Evolutionary conservation across 2,113 vertebrate species (phyloP).

Genomic region (Elephas maximus): DNA sequence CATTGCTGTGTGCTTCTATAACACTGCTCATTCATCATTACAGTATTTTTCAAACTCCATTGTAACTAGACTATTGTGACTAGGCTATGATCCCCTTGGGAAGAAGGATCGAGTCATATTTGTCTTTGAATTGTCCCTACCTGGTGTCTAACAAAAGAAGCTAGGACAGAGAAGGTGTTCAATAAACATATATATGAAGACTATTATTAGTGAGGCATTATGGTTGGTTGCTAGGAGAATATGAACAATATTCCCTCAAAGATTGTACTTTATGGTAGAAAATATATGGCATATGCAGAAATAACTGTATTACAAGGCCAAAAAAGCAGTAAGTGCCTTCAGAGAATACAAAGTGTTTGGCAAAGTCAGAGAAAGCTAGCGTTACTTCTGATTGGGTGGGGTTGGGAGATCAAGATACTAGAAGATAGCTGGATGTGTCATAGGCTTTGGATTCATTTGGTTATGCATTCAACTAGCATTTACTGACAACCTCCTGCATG

Average conservation of each 20-base stretch:
- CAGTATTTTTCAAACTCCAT: background rate
- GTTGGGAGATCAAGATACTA: background rate
- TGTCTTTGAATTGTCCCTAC: background rate
- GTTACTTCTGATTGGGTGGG: background rate
- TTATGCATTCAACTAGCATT: background rate
- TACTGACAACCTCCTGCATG: background rate
- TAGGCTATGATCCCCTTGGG: background rate
- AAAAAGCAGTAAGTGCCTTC: background rate
- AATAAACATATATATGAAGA: background rate
- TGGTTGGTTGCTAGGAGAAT: background rate
- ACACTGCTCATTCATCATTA: background rate
- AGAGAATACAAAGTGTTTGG: background rate
- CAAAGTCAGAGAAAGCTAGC: background rate
- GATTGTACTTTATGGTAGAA: background rate
- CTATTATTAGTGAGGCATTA: background rate
- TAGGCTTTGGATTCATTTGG: background rate
- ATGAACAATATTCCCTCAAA: background rate
- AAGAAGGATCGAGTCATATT: background rate
- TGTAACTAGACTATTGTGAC: background rate
- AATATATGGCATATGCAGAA: constrained; percentile 2
- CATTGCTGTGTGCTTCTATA: background rate
- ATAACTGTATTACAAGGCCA: background rate
- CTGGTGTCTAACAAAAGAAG: constrained; percentile 17
- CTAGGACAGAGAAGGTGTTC: background rate
- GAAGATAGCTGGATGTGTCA: constrained; percentile 9